A percentile compares a stretch with the other conserved stretches of the same genome.
These are phyloP conservation scores for Cephalopterus ornatus DNA, from an alignment of 2,113 vertebrate species.

Conservation along the genomic window DNA sequence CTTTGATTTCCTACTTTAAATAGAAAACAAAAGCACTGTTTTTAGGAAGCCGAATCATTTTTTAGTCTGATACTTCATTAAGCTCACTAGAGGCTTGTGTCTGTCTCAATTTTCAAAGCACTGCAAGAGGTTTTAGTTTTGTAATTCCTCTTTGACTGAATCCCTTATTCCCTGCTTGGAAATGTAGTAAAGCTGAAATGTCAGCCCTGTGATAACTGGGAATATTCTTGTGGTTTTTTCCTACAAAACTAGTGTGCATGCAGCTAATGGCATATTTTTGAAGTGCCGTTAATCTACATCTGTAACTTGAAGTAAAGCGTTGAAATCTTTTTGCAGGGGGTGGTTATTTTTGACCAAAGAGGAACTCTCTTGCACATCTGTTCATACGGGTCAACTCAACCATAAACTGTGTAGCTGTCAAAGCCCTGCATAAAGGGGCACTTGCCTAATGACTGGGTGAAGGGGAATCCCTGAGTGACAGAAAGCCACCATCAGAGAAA, in stretches of 20 bases:
- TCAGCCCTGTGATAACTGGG: not conserved
- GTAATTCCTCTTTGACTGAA: slow-evolving; percentile 7
- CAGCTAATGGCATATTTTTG: not conserved
- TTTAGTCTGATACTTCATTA: slow-evolving; percentile 45
- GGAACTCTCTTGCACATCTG: not conserved
- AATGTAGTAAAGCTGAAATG: not conserved
- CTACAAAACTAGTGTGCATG: not conserved
- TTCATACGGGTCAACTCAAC: not conserved
- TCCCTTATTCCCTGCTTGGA: not conserved
- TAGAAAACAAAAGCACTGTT: slow-evolving; percentile 53
- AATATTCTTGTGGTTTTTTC: not conserved
- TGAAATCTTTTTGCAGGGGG: not conserved
- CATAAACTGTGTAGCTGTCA: not conserved
- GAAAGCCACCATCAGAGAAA: not conserved
- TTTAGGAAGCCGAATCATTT: slow-evolving; percentile 8
- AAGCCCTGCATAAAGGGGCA: not conserved
- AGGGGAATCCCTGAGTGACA: not conserved
- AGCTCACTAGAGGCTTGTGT: not conserved
- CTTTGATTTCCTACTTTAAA: slow-evolving; percentile 34
- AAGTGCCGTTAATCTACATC: not conserved
- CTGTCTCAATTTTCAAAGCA: slow-evolving; percentile 2
- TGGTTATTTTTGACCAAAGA: not conserved
- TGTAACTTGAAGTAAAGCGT: not conserved
- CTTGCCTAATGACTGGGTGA: not conserved
- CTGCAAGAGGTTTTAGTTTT: slow-evolving; percentile 4